Evolutionary conservation across 2,888 invertebrate species (phyloP).

Genomic region (Stegophylla sp.): DNA sequence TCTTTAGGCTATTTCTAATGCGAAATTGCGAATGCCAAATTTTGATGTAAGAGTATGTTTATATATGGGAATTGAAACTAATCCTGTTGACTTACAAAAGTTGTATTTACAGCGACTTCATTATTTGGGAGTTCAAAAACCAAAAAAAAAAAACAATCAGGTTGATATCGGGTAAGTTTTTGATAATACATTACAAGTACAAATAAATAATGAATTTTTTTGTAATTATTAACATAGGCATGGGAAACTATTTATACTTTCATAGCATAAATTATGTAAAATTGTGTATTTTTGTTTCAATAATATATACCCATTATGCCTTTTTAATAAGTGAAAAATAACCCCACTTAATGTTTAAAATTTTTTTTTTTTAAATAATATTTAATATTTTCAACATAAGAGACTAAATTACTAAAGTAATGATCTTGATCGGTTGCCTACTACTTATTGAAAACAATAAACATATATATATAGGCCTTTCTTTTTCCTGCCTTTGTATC

Average conservation of each 20-base stretch:
- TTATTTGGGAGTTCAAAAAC: constrained; percentile 4
- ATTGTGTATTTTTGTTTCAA: too few relatives aligned
- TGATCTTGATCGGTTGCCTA: too few relatives aligned
- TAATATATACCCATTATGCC: too few relatives aligned
- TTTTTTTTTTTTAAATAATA: too few relatives aligned
- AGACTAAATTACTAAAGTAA: too few relatives aligned
- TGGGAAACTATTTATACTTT: background rate
- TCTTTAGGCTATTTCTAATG: constrained; percentile 5
- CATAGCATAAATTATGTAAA: background rate
- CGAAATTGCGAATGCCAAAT: background rate
- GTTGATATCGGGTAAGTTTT: constrained; percentile 26
- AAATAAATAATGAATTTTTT: background rate
- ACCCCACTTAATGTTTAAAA: too few relatives aligned
- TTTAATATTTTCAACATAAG: too few relatives aligned
- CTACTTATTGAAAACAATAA: too few relatives aligned
- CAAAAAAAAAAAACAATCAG: constrained; percentile 4
- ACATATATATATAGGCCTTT: too few relatives aligned
- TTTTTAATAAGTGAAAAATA: too few relatives aligned
- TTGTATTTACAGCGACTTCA: constrained; percentile 21
- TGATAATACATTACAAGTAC: background rate
- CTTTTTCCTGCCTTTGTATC: too few relatives aligned
- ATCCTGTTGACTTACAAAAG: background rate
- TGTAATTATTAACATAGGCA: background rate
- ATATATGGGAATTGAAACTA: background rate
- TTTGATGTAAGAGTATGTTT: background rate